phyloP scores from a whole-genome alignment of 2,797 vertebrate species.

The Tragelaphus oryx region DNA sequence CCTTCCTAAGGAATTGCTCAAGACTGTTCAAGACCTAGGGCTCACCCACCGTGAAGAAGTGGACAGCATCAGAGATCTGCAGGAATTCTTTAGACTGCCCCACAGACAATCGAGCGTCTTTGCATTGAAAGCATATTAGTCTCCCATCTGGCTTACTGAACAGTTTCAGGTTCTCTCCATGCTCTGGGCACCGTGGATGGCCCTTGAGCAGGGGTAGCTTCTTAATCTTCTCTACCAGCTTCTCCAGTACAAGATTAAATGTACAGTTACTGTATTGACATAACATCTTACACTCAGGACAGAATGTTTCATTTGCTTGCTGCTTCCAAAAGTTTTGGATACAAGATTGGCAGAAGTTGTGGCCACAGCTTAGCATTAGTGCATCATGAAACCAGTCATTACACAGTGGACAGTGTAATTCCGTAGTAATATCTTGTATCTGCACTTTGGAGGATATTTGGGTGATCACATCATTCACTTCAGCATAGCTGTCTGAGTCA shows the following conservation, averaged over 20 bases:
- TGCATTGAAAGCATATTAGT: conserved; percentile 76
- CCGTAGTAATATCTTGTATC: conserved; percentile 69
- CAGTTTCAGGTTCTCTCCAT: conserved; percentile 72
- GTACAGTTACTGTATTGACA: conserved; percentile 63
- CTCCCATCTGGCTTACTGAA: conserved; percentile 71
- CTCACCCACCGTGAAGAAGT: conserved; percentile 67
- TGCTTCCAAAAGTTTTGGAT: conserved; percentile 69
- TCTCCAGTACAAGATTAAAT: conserved; percentile 69
- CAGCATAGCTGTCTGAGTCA: conserved; percentile 1
- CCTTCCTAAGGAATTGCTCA: background rate
- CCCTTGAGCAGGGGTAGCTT: conserved; percentile 50
- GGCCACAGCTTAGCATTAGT: conserved; percentile 74
- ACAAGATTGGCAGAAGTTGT: conserved; percentile 76
- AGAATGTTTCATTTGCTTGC: conserved; percentile 51
- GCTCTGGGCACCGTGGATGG: conserved; percentile 70
- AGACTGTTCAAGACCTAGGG: background rate
- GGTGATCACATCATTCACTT: background rate
- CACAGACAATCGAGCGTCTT: conserved; percentile 60
- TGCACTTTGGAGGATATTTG: conserved; percentile 32
- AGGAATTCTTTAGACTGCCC: conserved; percentile 73
- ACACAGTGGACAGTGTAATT: conserved; percentile 72
- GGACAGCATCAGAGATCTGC: conserved; percentile 72
- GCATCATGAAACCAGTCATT: conserved; percentile 70
- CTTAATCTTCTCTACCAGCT: conserved; percentile 72
- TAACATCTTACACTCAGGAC: conserved; percentile 68